Base-by-base conservation (phyloP, 2,888 invertebrate species). In the Petrolisthes manimaculis region DNA sequence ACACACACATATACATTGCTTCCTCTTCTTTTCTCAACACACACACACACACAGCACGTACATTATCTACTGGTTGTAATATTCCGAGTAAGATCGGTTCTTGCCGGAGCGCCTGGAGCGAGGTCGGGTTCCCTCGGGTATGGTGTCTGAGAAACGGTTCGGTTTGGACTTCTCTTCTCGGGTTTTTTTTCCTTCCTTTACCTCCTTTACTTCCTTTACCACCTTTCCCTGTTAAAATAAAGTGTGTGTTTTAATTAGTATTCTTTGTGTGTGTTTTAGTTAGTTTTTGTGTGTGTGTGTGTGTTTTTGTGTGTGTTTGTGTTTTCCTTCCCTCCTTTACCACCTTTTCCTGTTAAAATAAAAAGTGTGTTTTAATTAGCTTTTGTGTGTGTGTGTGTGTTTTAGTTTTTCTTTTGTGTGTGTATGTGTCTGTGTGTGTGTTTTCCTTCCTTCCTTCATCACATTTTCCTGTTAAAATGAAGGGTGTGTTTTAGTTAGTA, bases 31-130 rank as follows among this genome's bases (percentile, higher is more conserved):
- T n/a, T n/a, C n/a, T n/a, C n/a, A n/a, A n/a, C n/a, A n/a, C n/a
- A n/a, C n/a, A n/a, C n/a, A n/a, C n/a, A n/a, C n/a, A n/a, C n/a
- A n/a, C n/a, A n/a, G n/a, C n/a, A n/a, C n/a, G n/a, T n/a, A n/a
- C n/a, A n/a, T n/a, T n/a, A 83, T 37, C 80, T 67, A 88, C 88
- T 88, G 88, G 24, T 88, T 61, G 61, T 88, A 88, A 54, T 78
- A 88, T 56, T 88, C 84, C 53, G 88, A 88, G 51, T 88, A 88
- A 4, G 85, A 84, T 18, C 88, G 80, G 24, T 82, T 88, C 67
- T 85, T 88, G 8, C 88, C 88, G 3, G 75, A 9, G 8, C 88
- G 74, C 9, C 88, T 80, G 4, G 88, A 88, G 21, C 88, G 88
- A 55, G 85, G 54, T n/a, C 86, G 61, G 21, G 74, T 74, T 71